phyloP scores from a whole-genome alignment of 1,140 invertebrate genomes.

The Panagrolaimus sp. region DNA sequence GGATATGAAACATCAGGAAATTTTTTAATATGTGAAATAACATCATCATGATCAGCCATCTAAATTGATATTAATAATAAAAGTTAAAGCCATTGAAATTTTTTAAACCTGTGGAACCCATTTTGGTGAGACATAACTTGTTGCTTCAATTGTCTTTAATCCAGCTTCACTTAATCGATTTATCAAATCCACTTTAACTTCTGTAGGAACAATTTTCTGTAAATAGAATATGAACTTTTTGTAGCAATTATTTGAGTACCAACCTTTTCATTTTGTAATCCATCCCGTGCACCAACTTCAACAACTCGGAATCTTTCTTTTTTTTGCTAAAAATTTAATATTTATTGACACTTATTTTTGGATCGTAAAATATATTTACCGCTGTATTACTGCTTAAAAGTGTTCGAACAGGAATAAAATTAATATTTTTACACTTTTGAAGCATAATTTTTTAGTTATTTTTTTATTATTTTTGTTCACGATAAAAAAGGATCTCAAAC shows the following conservation, averaged over 20 bases:
- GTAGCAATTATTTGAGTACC: background rate
- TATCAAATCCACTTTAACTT: conserved; percentile 83
- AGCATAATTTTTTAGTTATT: no score
- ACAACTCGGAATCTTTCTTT: conserved; percentile 69
- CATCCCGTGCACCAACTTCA: conserved; percentile 94
- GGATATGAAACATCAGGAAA: conserved; percentile 73
- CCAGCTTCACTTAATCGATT: conserved; percentile 78
- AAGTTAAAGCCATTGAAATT: background rate
- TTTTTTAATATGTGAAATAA: conserved; percentile 71
- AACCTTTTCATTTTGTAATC: conserved; percentile 86
- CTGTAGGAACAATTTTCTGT: conserved; percentile 72
- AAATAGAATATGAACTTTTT: conserved; percentile 26
- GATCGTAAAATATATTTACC: no score
- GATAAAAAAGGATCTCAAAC: no score
- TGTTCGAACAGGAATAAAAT: no score
- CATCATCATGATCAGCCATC: conserved; percentile 78
- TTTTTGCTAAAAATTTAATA: background rate
- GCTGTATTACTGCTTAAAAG: no score
- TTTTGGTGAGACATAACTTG: conserved; percentile 94
- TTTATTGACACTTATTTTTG: background rate
- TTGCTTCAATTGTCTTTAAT: conserved; percentile 80
- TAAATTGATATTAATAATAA: conserved; percentile 65
- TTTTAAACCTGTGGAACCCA: conserved; percentile 74
- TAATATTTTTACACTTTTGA: no score
- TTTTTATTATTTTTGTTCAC: no score